phyloP scores from a whole-genome alignment of 2,888 invertebrate species.

The Tortrix viridana region DNA sequence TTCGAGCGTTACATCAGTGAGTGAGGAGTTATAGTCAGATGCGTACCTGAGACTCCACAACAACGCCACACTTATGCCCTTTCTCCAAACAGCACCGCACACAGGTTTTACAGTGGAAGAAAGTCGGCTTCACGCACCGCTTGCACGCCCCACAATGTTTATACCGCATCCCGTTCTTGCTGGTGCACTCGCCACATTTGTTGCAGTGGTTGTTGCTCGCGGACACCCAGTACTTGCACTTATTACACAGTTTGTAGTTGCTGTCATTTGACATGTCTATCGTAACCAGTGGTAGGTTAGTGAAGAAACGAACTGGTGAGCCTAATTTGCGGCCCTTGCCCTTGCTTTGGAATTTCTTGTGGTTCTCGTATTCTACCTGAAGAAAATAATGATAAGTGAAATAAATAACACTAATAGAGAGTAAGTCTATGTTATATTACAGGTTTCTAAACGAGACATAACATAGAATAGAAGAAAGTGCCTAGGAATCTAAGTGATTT shows the following conservation, averaged over 20 bases:
- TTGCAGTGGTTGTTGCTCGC: slow-evolving; percentile 67
- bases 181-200: slow-evolving; percentile 72
- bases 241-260: slow-evolving; percentile 90
- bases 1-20: no score
- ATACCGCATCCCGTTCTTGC: slow-evolving; percentile 87
- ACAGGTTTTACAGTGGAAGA: slow-evolving; percentile 91
- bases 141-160: slow-evolving; percentile 90
- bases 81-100: slow-evolving; percentile 84
- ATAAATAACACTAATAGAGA: no score
- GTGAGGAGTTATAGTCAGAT: no score
- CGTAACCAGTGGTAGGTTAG: slow-evolving; percentile 87
- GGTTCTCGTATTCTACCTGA: slow-evolving; percentile 92
- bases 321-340: slow-evolving; percentile 88
- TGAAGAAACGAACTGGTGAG: slow-evolving; percentile 95
- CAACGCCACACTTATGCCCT: slow-evolving; percentile 66
- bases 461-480: no score
- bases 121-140: slow-evolving; percentile 93
- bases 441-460: no score
- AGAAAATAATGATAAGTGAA: no score
- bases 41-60: slow-evolving; percentile 70
- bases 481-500: no score
- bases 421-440: no score
- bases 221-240: slow-evolving; percentile 88
- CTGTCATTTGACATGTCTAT: slow-evolving; percentile 79
- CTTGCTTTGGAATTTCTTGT: slow-evolving; percentile 87